Evolutionary conservation across 2,797 vertebrate genomes (phyloP), one percentile per base, ranked within the genome.

Genomic region (Thaleichthys pacificus): DNA sequence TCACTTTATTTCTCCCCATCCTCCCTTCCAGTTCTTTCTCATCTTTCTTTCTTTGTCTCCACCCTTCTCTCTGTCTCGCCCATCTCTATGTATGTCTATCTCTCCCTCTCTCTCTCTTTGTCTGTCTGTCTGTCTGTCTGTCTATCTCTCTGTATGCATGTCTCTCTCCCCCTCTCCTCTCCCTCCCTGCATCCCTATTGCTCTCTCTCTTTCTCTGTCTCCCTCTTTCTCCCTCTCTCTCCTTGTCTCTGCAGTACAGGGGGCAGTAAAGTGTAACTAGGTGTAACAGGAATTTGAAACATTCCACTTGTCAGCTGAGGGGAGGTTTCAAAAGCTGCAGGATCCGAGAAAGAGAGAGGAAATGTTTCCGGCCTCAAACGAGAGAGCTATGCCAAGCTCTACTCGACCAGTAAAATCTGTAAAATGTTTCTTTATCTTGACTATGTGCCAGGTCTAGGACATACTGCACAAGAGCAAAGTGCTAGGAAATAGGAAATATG

Each of bases 201-300:
- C 32, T 35, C 32, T 35, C 32, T 35, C 32, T 35, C 32, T 35
- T 1, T 35, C 8, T 35, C 5, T 8, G 32, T 35, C 32, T 28
- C 65, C 72, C 49, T 60, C 30, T 14, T 2, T 38, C 51, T 35
- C 32, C 32, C 30, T 32, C 30, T 32, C 30, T 32, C 30, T 24
- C 24, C 24, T 24, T 24, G 2, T 35, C 32, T 35, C 32, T 35
- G 32, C 54, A 70, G 38, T 58, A 73, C 62, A 63, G 19, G 86
- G 73, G 85, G 86, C 79, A 87, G 80, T 75, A 76, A 74, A 84
- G 73, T 83, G 72, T 62, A 87, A 86, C 77, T 85, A 85, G 86
- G 86, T 90, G 82, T 90, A 70, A 68, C 70, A 85, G 83, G 88
- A 92, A 93, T 92, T 81, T 87, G 64, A 90, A 87, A 84, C 76